Evolutionary conservation across 2,113 vertebrate species (phyloP), one percentile per base, ranked within the genome.

Genomic region (Nyctibius bracteatus): DNA sequence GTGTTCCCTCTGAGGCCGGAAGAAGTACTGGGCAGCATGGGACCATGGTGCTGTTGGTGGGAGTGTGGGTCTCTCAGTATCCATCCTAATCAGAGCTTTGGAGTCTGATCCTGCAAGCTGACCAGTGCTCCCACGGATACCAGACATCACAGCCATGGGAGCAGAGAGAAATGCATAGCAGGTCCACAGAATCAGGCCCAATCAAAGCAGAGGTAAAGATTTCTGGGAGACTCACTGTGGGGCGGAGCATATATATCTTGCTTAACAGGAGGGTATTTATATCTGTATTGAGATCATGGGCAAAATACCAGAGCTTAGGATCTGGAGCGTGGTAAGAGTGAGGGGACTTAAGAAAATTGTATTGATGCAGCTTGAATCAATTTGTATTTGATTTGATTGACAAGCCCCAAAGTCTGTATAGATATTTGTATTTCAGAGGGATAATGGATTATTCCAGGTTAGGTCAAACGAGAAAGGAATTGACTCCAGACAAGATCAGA

Each of bases 11-110:
- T 37, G 65, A 88, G 63, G 19, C 22, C 16, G 16, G 46, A 37
- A 70, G 54, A 86, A 80, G 30, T n/a, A 37, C 12, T 9, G 12
- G 24, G 11, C 37, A 86, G 41, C 43, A n/a, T 2, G 18, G 59
- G 14, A 49, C 44, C 7, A 5, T n/a, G 30, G n/a, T 72, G 62
- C 12, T 73, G 31, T 15, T 71, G 37, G 10, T 43, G 37, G 23
- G 13, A 44, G 2, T 0, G 0, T 43, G 35, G 10, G 5, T 33
- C 6, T 68, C 58, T 49, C 21, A 1, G 1, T 52, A 47, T 7
- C 16, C 79, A 18, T 41, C 31, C 15, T 13, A 46, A 37, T 20
- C 44, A 58, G 18, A 31, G 28, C 15, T 85, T 43, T 71, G 49
- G 58, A 43, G 21, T 22, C 11, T 80, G 59, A 49, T 31, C 28